These are phyloP conservation scores for Myrmecobius fasciatus DNA, from an alignment of 2,113 vertebrate species.

Conservation along the genomic window DNA sequence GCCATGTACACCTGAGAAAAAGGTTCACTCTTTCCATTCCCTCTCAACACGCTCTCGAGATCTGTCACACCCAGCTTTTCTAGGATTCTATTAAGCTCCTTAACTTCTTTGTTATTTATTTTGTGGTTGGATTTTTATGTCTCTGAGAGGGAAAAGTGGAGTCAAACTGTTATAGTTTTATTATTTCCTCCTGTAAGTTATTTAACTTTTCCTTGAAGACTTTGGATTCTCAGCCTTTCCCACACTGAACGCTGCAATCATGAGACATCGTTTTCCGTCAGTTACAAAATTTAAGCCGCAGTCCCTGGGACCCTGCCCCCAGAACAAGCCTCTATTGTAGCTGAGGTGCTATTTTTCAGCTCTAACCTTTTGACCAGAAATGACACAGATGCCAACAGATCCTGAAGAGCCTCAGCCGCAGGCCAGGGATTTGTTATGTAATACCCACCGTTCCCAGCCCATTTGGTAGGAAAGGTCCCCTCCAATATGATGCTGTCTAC, in stretches of 20 bases:
- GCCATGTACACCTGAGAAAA: not conserved
- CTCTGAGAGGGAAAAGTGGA: not conserved
- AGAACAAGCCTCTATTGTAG: no score
- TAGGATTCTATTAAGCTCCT: not conserved
- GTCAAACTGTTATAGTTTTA: not conserved
- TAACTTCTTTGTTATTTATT: not conserved
- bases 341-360: slow-evolving; percentile 81
- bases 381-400: slow-evolving; percentile 85
- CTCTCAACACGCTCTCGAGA: not conserved
- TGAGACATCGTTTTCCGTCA: no score
- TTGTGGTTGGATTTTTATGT: not conserved
- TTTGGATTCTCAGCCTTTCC: not conserved
- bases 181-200: not conserved
- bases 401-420: slow-evolving; percentile 88
- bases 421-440: slow-evolving; percentile 91
- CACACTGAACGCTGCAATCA: no score
- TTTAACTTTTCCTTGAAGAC: not conserved
- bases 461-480: slow-evolving; percentile 87
- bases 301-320: no score
- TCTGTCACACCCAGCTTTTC: not conserved
- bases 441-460: slow-evolving; percentile 89
- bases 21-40: no score
- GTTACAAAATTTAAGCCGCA: no score
- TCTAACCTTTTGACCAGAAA: slow-evolving; percentile 78
- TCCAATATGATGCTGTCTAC: no score